Base-by-base conservation (phyloP, 2,113 vertebrate genomes). In the Chloroceryle aenea region DNA sequence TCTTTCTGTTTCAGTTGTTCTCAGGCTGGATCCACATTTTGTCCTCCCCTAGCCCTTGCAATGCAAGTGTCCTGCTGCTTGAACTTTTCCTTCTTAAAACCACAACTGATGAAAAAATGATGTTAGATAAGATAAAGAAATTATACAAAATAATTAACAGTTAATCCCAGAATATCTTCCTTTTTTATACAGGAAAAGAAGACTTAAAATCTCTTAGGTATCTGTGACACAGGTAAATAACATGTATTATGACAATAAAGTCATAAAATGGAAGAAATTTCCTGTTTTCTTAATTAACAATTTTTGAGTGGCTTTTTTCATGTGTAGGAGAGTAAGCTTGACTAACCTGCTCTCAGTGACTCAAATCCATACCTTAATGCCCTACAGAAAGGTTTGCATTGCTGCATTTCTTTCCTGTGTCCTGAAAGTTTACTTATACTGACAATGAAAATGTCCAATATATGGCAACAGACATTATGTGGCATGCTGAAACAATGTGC, bases 121-220 rank as follows among this genome's bases (percentile, higher is more conserved):
- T 58, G 4, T 19, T 68, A 42, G 25, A 55, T 59, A 6, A 77
- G 23, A 43, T 89, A 29, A 64, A 45, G 7, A 71, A 45, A 42
- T 53, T 30, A 68, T 30, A 68, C 5, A 72, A 72, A 76, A 40
- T 14, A 62, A 42, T 12, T 21, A 38, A 14, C 4, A 48, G 21
- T 36, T 58, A 7, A 21, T 21, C 2, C 2, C 27, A n/a, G 20
- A 62, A 36, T 48, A 56, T n/a, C 2, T 10, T 43, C 2, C 0
- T 4, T 14, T 53, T 47, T 61, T 42, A 17, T 47, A 16, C 21
- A 1, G 5, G 14, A 13, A 3, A 58, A n/a, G 34, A 67, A 34
- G 3, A 20, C 50, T 26, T 32, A 4, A 62, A 38, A 43, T 18
- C 9, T 42, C 25, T 53, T 73, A 5, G 5, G 4, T 20, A 23